These are phyloP conservation scores for Syrmaticus mikado DNA, from an alignment of 2,113 vertebrate species.

Conservation along the genomic window DNA sequence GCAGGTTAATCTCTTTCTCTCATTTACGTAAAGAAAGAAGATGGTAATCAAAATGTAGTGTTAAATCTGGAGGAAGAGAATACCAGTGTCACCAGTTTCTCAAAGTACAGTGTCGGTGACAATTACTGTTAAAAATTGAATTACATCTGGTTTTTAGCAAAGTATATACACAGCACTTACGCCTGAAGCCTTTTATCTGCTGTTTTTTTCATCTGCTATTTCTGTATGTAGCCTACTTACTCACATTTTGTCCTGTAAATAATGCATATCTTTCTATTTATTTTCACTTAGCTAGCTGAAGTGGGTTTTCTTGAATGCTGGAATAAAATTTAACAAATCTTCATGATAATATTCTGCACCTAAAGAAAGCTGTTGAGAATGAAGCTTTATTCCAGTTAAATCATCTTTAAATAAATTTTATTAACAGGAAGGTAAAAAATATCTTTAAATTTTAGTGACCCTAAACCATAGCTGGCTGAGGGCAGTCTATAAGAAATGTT, in stretches of 20 bases:
- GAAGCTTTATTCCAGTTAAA: constrained; percentile 1
- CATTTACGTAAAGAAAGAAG: neutral
- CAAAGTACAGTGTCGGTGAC: neutral
- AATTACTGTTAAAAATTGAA: neutral
- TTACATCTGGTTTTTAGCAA: neutral
- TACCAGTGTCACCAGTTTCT: neutral
- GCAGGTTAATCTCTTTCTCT: neutral
- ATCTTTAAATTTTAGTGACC: neutral
- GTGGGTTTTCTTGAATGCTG: constrained; percentile 37
- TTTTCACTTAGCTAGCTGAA: constrained; percentile 54
- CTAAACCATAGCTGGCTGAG: neutral
- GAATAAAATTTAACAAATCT: constrained; percentile 38
- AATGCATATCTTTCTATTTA: constrained; percentile 59
- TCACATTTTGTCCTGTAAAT: constrained; percentile 43
- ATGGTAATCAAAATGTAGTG: neutral
- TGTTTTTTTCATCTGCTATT: constrained; percentile 28
- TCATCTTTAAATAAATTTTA: neutral
- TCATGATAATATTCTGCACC: neutral
- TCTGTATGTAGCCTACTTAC: constrained; percentile 7
- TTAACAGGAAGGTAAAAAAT: neutral
- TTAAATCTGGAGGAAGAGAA: neutral
- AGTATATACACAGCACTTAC: neutral
- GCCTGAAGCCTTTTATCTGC: neutral
- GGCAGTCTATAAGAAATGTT: neutral
- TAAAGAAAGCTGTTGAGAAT: neutral